Evolutionary conservation across 2,888 invertebrate species (phyloP).

Genomic region (Thera obeliscata): DNA sequence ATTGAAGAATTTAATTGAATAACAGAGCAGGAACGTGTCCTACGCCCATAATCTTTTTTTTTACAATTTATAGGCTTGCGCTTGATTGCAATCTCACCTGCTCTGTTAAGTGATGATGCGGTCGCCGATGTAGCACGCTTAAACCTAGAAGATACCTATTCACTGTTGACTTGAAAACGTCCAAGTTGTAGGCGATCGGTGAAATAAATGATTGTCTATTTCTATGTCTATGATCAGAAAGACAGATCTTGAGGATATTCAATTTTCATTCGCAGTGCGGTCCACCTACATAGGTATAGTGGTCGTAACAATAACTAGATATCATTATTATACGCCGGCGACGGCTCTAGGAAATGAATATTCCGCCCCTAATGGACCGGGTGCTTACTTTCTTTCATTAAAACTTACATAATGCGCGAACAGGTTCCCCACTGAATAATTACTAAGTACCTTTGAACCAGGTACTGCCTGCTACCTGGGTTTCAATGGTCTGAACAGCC

Average conservation of each 20-base stretch:
- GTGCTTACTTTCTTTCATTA: slow-evolving; percentile 65
- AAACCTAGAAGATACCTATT: too few species aligned
- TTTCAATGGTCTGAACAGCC: slow-evolving; percentile 25
- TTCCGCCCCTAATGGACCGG: slow-evolving; percentile 62
- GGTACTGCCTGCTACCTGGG: slow-evolving; percentile 18
- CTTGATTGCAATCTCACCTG: too few species aligned
- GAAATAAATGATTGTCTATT: too few species aligned
- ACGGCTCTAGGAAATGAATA: slow-evolving; percentile 61
- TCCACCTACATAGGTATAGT: slow-evolving; percentile 44
- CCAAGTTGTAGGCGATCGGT: too few species aligned
- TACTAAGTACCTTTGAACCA: slow-evolving; percentile 51
- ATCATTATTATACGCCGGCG: slow-evolving; percentile 62
- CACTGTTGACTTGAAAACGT: too few species aligned
- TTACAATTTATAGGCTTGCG: too few species aligned
- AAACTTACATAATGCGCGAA: slow-evolving; percentile 64
- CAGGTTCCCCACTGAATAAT: slow-evolving; percentile 58
- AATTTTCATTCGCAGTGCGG: slow-evolving; percentile 26
- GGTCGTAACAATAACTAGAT: slow-evolving; percentile 65
- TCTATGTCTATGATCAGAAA: too few species aligned
- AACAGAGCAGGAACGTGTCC: too few species aligned
- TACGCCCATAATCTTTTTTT: too few species aligned
- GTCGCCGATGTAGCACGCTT: too few species aligned
- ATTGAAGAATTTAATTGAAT: too few species aligned
- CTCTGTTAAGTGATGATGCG: too few species aligned
- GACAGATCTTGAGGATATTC: not conserved